Evolutionary conservation across 2,888 invertebrate genomes (phyloP).

Genomic region (Torymus aiolomorphi): DNA sequence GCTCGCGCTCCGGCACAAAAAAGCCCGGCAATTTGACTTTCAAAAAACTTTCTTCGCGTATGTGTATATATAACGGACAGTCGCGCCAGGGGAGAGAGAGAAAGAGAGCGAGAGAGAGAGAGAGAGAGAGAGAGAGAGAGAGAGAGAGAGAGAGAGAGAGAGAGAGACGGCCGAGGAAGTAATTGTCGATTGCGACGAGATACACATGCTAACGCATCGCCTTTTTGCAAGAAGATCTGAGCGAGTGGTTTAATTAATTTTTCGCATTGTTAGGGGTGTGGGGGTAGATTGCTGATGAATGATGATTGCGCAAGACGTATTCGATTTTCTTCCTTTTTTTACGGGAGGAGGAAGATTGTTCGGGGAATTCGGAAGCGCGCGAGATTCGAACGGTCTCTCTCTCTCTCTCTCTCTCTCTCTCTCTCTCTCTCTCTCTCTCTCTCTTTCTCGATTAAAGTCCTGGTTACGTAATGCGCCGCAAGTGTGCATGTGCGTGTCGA

Average conservation of each 20-base stretch:
- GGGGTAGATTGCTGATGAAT: slow-evolving; percentile 6
- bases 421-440: too few species aligned
- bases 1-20: background rate
- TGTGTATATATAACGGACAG: background rate
- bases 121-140: too few species aligned
- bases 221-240: background rate
- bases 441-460: slow-evolving; percentile 2
- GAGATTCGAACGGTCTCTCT: too few species aligned
- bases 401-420: too few species aligned
- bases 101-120: too few species aligned
- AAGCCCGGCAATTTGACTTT: slow-evolving; percentile 46
- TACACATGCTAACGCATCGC: background rate
- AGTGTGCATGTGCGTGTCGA: too few species aligned
- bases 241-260: slow-evolving; percentile 27
- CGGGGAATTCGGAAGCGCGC: background rate
- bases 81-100: background rate
- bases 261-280: background rate
- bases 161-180: background rate
- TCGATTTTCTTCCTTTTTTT: too few species aligned
- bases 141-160: background rate
- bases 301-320: background rate
- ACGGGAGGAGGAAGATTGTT: slow-evolving; percentile 6
- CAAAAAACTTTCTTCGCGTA: slow-evolving; percentile 30
- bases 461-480: too few species aligned
- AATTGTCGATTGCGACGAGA: slow-evolving; percentile 8